phyloP scores from a whole-genome alignment of 2,113 vertebrate species.

The Xiphias gladius region DNA sequence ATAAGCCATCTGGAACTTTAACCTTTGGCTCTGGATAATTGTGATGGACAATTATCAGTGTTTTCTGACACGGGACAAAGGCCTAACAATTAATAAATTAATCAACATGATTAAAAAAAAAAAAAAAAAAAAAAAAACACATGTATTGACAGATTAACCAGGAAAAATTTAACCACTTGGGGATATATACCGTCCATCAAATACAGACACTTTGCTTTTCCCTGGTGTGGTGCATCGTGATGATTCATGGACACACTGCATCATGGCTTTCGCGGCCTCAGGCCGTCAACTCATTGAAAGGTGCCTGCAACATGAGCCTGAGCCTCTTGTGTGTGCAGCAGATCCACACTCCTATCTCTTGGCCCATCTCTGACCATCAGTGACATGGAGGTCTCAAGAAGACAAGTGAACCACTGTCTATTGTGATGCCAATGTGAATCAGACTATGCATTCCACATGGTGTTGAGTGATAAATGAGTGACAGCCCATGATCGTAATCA shows the following conservation, averaged over 20 bases:
- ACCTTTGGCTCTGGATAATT: too few species aligned
- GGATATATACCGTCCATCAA: neutral
- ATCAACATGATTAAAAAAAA: neutral
- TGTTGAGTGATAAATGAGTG: neutral
- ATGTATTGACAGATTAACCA: neutral
- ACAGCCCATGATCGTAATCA: neutral
- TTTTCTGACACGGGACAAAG: neutral
- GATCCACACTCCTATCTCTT: slow-evolving; percentile 8
- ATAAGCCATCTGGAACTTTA: neutral
- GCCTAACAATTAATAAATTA: neutral
- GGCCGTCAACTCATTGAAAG: slow-evolving; percentile 28
- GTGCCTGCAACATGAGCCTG: slow-evolving; percentile 41
- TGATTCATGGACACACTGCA: slow-evolving; percentile 31
- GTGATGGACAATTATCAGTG: too few species aligned
- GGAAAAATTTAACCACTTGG: neutral
- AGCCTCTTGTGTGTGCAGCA: slow-evolving; percentile 1
- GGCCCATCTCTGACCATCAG: neutral
- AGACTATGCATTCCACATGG: neutral
- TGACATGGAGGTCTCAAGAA: neutral
- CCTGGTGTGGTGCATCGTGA: slow-evolving; percentile 4
- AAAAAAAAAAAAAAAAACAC: too few species aligned
- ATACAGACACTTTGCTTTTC: neutral
- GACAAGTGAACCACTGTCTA: slow-evolving; percentile 12
- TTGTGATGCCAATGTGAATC: neutral
- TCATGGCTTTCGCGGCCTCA: slow-evolving; percentile 27